Conservation (phyloP, 2,113 vertebrate species). For the Pagrus major region DNA sequence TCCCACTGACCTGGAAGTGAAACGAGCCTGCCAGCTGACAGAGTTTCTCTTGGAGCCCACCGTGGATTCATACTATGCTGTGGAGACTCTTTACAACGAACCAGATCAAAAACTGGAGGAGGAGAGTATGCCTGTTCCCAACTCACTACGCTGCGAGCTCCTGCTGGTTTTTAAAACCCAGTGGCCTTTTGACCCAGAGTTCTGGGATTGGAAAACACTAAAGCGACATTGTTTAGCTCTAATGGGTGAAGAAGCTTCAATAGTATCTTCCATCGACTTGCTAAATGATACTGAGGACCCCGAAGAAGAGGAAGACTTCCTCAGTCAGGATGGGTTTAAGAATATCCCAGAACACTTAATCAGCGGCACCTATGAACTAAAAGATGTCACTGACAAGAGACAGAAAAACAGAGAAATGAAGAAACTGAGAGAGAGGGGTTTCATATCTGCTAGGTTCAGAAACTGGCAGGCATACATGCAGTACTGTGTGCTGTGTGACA, state of each 20-base stretch:
- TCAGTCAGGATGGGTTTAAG: slow-evolving; percentile 80
- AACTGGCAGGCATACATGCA: slow-evolving; percentile 99
- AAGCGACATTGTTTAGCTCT: slow-evolving; percentile 95
- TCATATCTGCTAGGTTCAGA: slow-evolving; percentile 93
- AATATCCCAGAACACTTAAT: slow-evolving; percentile 85
- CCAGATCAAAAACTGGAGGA: slow-evolving; percentile 98
- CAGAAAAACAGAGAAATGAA: slow-evolving; percentile 94
- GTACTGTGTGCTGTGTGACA: slow-evolving; percentile 97
- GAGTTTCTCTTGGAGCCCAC: slow-evolving; percentile 97
- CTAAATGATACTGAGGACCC: slow-evolving; percentile 92
- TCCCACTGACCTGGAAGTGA: slow-evolving; percentile 95
- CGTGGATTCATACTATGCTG: slow-evolving; percentile 96
- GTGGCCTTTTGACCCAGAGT: slow-evolving; percentile 99
- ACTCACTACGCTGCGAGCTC: slow-evolving; percentile 96
- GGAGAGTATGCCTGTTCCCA: slow-evolving; percentile 94
- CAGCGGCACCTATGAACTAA: slow-evolving; percentile 86
- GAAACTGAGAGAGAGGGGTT: slow-evolving; percentile 92
- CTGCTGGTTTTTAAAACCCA: slow-evolving; percentile 96
- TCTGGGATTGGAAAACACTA: slow-evolving; percentile 99
- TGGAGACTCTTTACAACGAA: slow-evolving; percentile 97
- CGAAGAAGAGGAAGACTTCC: slow-evolving; percentile 85
- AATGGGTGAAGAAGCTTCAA: slow-evolving; percentile 98
- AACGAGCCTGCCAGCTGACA: slow-evolving; percentile 96
- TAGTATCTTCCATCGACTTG: slow-evolving; percentile 96
- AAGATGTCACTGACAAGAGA: slow-evolving; percentile 86